phyloP scores from a whole-genome alignment of 2,113 vertebrate species.

The Bubo bubo region DNA sequence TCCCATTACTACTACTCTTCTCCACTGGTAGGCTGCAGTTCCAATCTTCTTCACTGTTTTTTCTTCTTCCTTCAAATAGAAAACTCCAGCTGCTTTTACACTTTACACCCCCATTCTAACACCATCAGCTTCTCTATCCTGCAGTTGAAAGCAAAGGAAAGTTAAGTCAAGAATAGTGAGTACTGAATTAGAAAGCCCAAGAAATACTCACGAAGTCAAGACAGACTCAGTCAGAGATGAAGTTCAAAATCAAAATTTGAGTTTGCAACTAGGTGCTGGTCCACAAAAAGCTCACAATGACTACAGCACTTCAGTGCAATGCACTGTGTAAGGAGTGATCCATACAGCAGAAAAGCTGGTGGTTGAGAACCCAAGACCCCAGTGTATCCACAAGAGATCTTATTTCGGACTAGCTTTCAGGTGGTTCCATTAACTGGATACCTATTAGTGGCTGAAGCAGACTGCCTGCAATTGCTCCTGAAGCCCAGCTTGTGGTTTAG shows the following conservation, averaged over 20 bases:
- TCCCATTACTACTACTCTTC: background rate
- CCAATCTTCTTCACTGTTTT: background rate
- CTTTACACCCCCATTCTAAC: background rate
- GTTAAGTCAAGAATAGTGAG: background rate
- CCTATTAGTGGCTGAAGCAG: background rate
- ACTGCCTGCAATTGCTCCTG: background rate
- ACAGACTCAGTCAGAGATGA: background rate
- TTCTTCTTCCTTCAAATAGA: background rate
- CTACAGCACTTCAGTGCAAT: background rate
- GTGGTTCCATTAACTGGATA: background rate
- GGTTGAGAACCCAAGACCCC: background rate
- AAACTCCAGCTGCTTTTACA: background rate
- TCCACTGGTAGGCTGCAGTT: background rate
- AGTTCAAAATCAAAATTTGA: background rate
- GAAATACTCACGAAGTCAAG: background rate
- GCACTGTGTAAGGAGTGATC: background rate
- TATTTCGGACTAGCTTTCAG: background rate
- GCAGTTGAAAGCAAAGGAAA: background rate
- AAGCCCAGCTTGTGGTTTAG: background rate
- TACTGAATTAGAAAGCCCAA: background rate
- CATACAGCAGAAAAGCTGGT: background rate
- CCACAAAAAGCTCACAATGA: background rate
- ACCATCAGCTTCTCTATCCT: background rate
- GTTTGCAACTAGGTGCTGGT: background rate
- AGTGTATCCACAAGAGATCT: background rate